Base-by-base conservation (phyloP, 1,140 invertebrate species). In the Pissodes strobi region DNA sequence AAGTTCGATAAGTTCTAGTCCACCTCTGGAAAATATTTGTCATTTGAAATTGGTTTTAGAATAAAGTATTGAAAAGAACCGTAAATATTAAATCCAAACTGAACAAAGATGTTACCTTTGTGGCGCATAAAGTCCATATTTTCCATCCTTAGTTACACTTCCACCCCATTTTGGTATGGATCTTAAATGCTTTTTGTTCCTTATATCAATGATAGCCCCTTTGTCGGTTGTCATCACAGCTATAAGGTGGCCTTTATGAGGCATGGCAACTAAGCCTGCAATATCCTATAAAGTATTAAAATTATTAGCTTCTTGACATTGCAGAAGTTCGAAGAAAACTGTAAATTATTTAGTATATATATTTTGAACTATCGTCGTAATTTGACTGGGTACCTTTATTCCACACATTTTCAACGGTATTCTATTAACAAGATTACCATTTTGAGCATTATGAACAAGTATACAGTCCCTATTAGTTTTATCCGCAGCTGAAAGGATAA, bases 81-180 rank as follows among this genome's bases (percentile, higher is more conserved):
- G 39, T 6, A 41, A 41, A 41, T 15, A 19, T 49, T 64, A 12
- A 13, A 13, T 22, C 6, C 5, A 6, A 10, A 41, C 6, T 41
- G 13, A 41, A 41, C 39, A 41, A 41, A 19, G 2, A 43, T 41
- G 10, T 67, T 75, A 86, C 84, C 85, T 82, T 45, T 88, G 87
- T 0, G 96, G 96, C 0, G 96, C 95, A 74, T 93, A 96, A 0
- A 99, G 82, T 0, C 96, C 97, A 59, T 89, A 89, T 77, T 93
- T 93, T n/a, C 92, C 92, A 79, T 94, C 92, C 66, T 84, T 84
- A 0, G 92, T 93, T 55, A 92, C 90, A 57, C 86, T 88, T 18
- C 91, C 91, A 65, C 88, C 88, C 91, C 91, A 94, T 74, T 91
- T 90, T 0, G 89, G 87, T 49, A 93, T 83, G 17, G 84, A 88